Base-by-base conservation (phyloP, 2,888 invertebrate genomes). In the Leptopilina syphax region DNA sequence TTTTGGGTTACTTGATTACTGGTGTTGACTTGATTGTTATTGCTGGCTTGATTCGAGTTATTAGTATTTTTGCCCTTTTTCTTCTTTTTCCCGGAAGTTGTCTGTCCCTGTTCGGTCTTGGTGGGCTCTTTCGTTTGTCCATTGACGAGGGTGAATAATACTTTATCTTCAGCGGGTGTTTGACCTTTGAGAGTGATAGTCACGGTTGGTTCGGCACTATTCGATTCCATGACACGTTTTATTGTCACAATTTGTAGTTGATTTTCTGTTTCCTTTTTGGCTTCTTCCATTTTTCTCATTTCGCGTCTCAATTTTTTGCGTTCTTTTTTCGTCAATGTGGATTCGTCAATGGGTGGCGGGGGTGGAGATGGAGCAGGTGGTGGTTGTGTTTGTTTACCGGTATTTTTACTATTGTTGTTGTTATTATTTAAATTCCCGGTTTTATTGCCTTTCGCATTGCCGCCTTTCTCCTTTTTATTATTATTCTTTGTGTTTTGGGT, bases 161-260 rank as follows among this genome's bases (percentile, higher is more conserved):
- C 93, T 90, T 95, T 95, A 86, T 96, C 96, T 88, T 96, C 95
- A 81, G 95, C 95, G 0, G 95, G 95, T 0, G 95, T 95, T 79
- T 95, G 94, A 6, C 96, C 96, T 87, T 96, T 95, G 50, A 96
- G 92, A 0, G 96, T 96, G 76, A 96, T 96, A 0, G 96, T 96
- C 1, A 96, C 96, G 41, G 95, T 95, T 10, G 96, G 95, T 85
- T 95, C 95, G 0, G 94, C 93, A 84, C 92, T 93, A 86, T 94
- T 94, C 8, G 95, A 94, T 84, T 95, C 94, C 91, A 95, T 94
- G 1, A 96, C 94, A 76, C 96, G 92, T 81, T 95, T 94, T 81
- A 96, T 96, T 7, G 96, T 96, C 1, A 96, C 96, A 54, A 92
- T 91, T 79, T 92, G 91, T 6, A 90, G 88, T 66, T 89, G 89